These are phyloP conservation scores for Fragum whitleyi DNA, from an alignment of 2,888 invertebrate genomes.

Conservation along the genomic window DNA sequence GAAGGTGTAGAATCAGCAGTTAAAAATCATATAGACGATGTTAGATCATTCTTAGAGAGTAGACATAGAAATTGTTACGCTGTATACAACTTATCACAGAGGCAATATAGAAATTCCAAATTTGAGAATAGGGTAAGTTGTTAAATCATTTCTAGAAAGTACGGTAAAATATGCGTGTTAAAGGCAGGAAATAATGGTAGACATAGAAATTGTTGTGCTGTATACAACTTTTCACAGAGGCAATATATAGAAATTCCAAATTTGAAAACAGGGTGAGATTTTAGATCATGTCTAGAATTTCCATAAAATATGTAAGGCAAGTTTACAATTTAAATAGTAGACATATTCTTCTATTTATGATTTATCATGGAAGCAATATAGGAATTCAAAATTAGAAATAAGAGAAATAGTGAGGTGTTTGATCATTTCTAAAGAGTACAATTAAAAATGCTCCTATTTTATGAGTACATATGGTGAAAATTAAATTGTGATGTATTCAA, in stretches of 20 bases:
- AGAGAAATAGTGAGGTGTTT: too few relatives aligned
- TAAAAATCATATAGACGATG: slow-evolving; percentile 96
- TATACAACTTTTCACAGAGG: slow-evolving; percentile 93
- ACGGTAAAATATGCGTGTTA: too few relatives aligned
- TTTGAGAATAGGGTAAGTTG: slow-evolving; percentile 85
- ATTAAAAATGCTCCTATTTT: too few relatives aligned
- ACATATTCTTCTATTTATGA: slow-evolving; percentile 94
- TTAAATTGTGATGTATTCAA: too few relatives aligned
- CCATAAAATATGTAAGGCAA: background rate
- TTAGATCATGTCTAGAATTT: too few relatives aligned
- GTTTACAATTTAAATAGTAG: too few relatives aligned
- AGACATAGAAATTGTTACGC: slow-evolving; percentile 90
- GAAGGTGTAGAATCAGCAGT: slow-evolving; percentile 96
- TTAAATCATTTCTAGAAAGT: too few relatives aligned
- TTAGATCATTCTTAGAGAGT: slow-evolving; percentile 91
- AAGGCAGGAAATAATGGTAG: slow-evolving; percentile 86
- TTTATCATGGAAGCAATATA: slow-evolving; percentile 89
- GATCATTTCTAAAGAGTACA: too few relatives aligned
- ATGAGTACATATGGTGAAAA: too few relatives aligned
- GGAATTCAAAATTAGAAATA: slow-evolving; percentile 85
- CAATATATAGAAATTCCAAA: slow-evolving; percentile 86
- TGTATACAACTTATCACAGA: slow-evolving; percentile 93
- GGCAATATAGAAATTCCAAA: slow-evolving; percentile 86
- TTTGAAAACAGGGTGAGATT: slow-evolving; percentile 85
- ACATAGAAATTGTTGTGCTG: slow-evolving; percentile 90